These are phyloP conservation scores for Lysandra bellargus DNA, from an alignment of 2,888 invertebrate genomes.

Conservation along the genomic window DNA sequence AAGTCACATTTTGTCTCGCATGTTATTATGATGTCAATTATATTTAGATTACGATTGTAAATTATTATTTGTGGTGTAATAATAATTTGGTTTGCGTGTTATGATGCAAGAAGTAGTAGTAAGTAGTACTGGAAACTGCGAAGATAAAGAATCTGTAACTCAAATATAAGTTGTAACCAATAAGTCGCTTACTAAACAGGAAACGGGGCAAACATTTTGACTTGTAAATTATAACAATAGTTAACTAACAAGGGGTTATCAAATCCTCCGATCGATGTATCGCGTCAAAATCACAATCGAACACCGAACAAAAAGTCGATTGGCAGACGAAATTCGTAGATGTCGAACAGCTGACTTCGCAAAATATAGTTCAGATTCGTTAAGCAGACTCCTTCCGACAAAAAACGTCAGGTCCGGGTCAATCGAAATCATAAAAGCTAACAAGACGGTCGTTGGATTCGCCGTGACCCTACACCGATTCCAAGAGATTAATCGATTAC, in stretches of 20 bases:
- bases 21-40: slow-evolving; percentile 38
- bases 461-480: slow-evolving; percentile 19
- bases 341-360: slow-evolving; percentile 29
- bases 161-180: neutral
- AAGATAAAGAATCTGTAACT: neutral
- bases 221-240: slow-evolving; percentile 23
- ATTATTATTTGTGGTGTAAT: slow-evolving; percentile 46
- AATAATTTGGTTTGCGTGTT: neutral
- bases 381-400: slow-evolving; percentile 15
- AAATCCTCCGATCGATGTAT: slow-evolving; percentile 45
- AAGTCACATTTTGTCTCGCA: slow-evolving; percentile 8
- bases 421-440: slow-evolving; percentile 45
- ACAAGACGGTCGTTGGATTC: slow-evolving; percentile 25
- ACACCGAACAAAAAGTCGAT: slow-evolving; percentile 55
- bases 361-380: slow-evolving; percentile 26
- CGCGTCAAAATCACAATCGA: slow-evolving; percentile 45
- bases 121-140: neutral
- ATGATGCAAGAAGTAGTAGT: neutral
- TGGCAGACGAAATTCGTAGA: slow-evolving; percentile 63
- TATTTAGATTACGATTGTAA: slow-evolving; percentile 61
- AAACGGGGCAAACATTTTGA: neutral
- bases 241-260: slow-evolving; percentile 35
- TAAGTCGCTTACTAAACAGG: neutral
- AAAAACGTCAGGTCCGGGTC: slow-evolving; percentile 54
- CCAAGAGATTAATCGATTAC: slow-evolving; percentile 27